Evolutionary conservation across 2,888 invertebrate species (phyloP), one percentile per base, ranked within the genome.

Genomic region (Drosophila recens): DNA sequence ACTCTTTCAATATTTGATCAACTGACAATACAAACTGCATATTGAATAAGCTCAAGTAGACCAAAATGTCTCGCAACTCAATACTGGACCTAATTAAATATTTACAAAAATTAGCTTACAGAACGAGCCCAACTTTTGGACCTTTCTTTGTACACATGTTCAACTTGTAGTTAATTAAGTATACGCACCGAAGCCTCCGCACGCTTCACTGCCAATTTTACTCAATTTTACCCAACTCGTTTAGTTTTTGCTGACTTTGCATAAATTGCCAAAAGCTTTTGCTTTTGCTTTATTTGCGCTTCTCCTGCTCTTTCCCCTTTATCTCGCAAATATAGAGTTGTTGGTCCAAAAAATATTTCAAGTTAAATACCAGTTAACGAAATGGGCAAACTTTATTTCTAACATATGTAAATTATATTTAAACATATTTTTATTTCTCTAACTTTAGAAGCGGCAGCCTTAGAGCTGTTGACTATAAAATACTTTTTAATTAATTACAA

Each of bases 181-280:
- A 79, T 75, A 86, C 79, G 81, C 81, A 81, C 57, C 56, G 67
- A 57, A 54, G 67, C 51, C 75, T 75, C 45, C 40, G 59, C 71
- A 57, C 11, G 61, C 61, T 69, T 75, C 64, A 40, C 34, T 62
- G 53, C 46, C 68, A 66, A 62, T 72, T 72, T 76, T 75, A 42
- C 49, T 34, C n/a, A n/a, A n/a, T n/a, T 72, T 76, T 75, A 43
- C 49, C 38, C 64, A 63, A 65, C 48, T 80, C 67, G 71, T 67
- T 76, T 70, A 76, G 82, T 74, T 76, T 69, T 80, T 70, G 83
- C 81, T 87, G 86, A 85, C 81, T 80, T 74, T 81, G 86, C 86
- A 82, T 79, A 85, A 74, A 81, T 72, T 87, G 57, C 67, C 65
- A 54, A 53, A 45, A 66, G 71, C 68, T 61, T 53, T 42, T 38